Evolutionary conservation across 1,140 invertebrate species (phyloP).

Genomic region (Bombus soroeensis): DNA sequence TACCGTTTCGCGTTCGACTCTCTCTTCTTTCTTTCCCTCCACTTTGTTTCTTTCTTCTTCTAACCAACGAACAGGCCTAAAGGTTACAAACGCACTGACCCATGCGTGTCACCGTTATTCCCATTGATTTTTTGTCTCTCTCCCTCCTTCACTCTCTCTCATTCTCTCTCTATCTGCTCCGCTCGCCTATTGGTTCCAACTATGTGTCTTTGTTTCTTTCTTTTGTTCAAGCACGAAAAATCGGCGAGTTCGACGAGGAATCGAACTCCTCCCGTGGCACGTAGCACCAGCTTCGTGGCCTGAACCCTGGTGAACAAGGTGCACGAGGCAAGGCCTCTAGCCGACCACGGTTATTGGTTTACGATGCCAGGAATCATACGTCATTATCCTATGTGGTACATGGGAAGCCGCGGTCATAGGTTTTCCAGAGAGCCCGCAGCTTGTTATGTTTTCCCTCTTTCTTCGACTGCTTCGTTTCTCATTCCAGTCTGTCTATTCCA

Average conservation of each 20-base stretch:
- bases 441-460: background rate
- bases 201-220: background rate
- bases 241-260: conserved; percentile 26
- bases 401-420: conserved; percentile 68
- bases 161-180: background rate
- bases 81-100: conserved; percentile 72
- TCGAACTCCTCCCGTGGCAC: conserved; percentile 26
- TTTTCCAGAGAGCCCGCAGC: conserved; percentile 40
- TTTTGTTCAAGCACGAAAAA: conserved; percentile 30
- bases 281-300: conserved; percentile 2
- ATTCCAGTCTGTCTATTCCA: background rate
- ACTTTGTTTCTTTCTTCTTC: conserved; percentile 9
- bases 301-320: conserved; percentile 16
- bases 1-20: conserved; percentile 65
- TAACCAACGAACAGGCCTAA: conserved; percentile 46
- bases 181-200: background rate
- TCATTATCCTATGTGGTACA: conserved; percentile 76
- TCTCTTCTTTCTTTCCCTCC: conserved; percentile 17
- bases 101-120: conserved; percentile 72
- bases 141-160: background rate
- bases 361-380: conserved; percentile 56
- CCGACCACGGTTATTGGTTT: conserved; percentile 58
- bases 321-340: background rate
- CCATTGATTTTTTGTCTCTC: conserved; percentile 63
- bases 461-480: background rate